Evolutionary conservation across 1,140 invertebrate genomes (phyloP), one percentile per base, ranked within the genome.

Genomic region (Radopholus similis): DNA sequence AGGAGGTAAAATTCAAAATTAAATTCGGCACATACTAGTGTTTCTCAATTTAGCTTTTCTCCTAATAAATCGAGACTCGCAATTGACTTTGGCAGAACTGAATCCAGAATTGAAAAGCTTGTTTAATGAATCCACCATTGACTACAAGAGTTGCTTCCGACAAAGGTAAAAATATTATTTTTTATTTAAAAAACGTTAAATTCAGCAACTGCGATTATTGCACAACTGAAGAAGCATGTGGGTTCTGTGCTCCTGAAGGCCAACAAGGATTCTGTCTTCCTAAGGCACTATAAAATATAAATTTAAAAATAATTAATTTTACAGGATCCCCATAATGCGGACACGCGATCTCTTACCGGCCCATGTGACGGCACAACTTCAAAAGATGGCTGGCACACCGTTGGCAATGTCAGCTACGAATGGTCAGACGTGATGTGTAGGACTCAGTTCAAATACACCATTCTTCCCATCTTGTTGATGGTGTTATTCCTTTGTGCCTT

Each of bases 401-500:
- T 53, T n/a, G 26, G 26, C 21, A 63, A 76, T 38, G 47, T 55
- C 15, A 35, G 40, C 47, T 73, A 62, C 51, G 69, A 62, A 56
- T 71, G 57, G 70, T 64, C 34, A 23, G 68, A 76, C 58, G 47
- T 35, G 3, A 75, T 72, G 55, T 80, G 77, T 47, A 42, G 65
- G 15, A 81, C 68, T 5, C 37, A 62, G 21, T 21, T 32, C 23
- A 58, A 64, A 47, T 82, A 55, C 38, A 80, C 77, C 1, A 56
- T 70, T 9, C 35, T 75, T 2, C 77, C 77, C 2, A 75, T 80
- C 37, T 38, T 82, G 8, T 35, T 80, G 23, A 80, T 80, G 78
- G 72, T 80, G 47, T 13, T 82, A 23, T 80, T 81, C 54, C 62
- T 80, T 2, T 65, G 66, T 38, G 65, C 53, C 18, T 80, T 80